Evolutionary conservation across 92 coral and sea anemone genomes (phyloP).

Genomic region (Meandrina meandrites): DNA sequence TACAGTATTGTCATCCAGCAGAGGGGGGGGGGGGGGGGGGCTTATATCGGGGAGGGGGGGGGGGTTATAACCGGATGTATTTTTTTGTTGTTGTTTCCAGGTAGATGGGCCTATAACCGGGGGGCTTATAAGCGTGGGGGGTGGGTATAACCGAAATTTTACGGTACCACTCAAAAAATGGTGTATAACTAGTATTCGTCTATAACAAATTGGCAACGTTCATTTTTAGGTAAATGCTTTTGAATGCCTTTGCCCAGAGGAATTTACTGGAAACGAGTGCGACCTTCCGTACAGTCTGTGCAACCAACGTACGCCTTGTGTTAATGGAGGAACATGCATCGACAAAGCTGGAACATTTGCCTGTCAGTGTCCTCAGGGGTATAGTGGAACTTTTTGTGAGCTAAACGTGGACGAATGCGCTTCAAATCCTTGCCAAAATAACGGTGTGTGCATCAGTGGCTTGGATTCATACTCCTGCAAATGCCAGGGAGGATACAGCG

Average conservation of each 20-base stretch:
- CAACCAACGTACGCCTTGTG: conserved; percentile 55
- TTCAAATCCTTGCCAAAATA: conserved; percentile 68
- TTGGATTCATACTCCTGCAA: conserved; percentile 43
- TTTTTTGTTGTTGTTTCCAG: too few relatives aligned
- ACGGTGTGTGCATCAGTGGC: conserved; percentile 63
- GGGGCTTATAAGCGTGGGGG: too few relatives aligned
- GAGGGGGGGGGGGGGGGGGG: too few relatives aligned
- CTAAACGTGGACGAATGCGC: conserved; percentile 60
- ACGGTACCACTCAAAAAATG: too few relatives aligned
- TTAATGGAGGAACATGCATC: conserved; percentile 71
- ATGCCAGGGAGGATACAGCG: conserved; percentile 53
- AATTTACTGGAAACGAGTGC: conserved; percentile 77
- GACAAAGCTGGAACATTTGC: conserved; percentile 70
- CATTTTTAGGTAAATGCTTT: conserved; percentile 40
- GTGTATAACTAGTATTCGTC: too few relatives aligned
- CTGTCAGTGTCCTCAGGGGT: conserved; percentile 78
- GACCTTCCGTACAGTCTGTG: conserved; percentile 76
- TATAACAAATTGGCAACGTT: neutral
- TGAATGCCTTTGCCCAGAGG: conserved; percentile 73
- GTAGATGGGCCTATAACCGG: too few relatives aligned
- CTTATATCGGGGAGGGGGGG: too few relatives aligned
- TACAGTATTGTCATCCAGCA: too few relatives aligned
- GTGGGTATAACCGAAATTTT: too few relatives aligned
- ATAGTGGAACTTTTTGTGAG: conserved; percentile 75
- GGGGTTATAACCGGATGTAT: too few relatives aligned